Base-by-base conservation (phyloP, 2,113 vertebrate genomes). In the Talpa occidentalis region DNA sequence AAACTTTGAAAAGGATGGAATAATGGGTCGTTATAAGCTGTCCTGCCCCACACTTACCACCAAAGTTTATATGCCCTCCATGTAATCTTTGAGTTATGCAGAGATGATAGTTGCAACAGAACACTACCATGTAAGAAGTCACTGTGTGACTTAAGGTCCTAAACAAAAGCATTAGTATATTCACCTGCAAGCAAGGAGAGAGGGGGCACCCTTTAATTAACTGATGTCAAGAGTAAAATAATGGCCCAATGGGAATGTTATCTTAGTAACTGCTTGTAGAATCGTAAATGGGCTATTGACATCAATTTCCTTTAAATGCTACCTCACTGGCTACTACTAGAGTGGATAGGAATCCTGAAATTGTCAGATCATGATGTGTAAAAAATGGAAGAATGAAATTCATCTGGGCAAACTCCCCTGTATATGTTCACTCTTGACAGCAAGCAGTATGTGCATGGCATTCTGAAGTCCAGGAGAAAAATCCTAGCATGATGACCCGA, bases 1-100 rank as follows among this genome's bases (percentile, higher is more conserved):
- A 94, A 95, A 67, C 32, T 81, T 90, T 86, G 42, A 90, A 93
- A 70, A 94, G 73, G 11, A 32, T 88, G 35, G 93, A 70, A 94
- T 62, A 11, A 32, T 85, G 28, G n/a, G 32, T 85, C 49, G 40
- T 52, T 59, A 40, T 87, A 78, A 70, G 83, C 62, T 37, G 0
- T 77, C 52, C 35, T 44, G 6, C 66, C 42, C 14, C 44, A 64
- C 37, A 59, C 56, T 76, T 92, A 59, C 78, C 26, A 92, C 54
- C 54, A 81, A 90, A 94, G 67, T 69, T 85, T 79, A 77, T 16
- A 21, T 49, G 30, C 28, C 67, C 52, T 88, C 17, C 9, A 49
- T 49, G 62, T 84, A 90, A 94, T 92, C 78, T 78, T 56, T 89
- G 73, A 84, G 30, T 82, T 81, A 73, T 6, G 14, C 49, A 54